Evolutionary conservation across 2,797 vertebrate genomes (phyloP).

Genomic region (Muscicapa striata): DNA sequence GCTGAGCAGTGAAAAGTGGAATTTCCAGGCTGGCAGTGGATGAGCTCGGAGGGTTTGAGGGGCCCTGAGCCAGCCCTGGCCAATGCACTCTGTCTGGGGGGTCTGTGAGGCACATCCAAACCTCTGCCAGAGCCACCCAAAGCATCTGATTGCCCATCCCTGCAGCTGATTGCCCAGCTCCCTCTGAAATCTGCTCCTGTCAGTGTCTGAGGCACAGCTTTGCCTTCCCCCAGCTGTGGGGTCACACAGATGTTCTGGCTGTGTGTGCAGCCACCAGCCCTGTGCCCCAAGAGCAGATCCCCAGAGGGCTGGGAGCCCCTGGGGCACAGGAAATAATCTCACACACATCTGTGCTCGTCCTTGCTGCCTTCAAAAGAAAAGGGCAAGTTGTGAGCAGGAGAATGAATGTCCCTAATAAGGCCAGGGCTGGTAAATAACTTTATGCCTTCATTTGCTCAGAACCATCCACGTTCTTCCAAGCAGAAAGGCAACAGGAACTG

Average conservation of each 20-base stretch:
- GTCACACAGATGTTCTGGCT: too few relatives aligned
- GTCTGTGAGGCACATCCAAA: not conserved
- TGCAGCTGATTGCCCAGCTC: too few relatives aligned
- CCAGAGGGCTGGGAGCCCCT: not conserved
- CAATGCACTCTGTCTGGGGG: not conserved
- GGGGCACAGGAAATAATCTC: not conserved
- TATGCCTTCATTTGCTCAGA: not conserved
- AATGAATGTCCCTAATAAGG: not conserved
- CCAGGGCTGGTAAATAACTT: not conserved
- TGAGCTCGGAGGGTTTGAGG: not conserved
- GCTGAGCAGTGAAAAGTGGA: not conserved
- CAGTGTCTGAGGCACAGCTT: too few relatives aligned
- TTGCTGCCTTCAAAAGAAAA: not conserved
- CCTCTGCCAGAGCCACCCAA: not conserved
- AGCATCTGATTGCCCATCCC: too few relatives aligned
- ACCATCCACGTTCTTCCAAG: not conserved
- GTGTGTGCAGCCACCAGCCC: too few relatives aligned
- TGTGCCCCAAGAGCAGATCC: not conserved
- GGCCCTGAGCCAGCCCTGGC: not conserved
- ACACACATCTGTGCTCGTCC: not conserved
- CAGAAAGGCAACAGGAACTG: not conserved
- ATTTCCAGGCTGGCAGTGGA: not conserved
- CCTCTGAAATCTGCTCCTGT: too few relatives aligned
- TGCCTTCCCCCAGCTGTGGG: too few relatives aligned
- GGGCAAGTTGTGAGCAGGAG: not conserved